phyloP scores from a whole-genome alignment of 2,888 invertebrate genomes.

The Cataglyphis albicans region DNA sequence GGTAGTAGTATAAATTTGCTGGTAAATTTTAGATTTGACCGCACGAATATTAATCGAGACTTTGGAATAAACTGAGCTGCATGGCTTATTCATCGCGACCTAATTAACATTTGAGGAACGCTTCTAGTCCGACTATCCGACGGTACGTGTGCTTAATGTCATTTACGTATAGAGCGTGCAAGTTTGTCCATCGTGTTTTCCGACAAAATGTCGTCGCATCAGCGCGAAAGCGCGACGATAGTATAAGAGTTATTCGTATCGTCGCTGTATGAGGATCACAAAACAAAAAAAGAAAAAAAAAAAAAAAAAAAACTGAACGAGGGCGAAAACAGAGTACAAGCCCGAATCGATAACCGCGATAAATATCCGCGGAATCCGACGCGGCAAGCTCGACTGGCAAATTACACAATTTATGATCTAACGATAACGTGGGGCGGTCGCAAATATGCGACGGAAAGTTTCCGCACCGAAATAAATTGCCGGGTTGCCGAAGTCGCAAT shows the following conservation, averaged over 20 bases:
- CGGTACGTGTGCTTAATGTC: constrained; percentile 22
- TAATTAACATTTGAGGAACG: constrained; percentile 38
- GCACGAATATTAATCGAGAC: constrained; percentile 25
- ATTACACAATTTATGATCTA: constrained; percentile 80
- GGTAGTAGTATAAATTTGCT: constrained; percentile 4
- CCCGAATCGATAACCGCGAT: constrained; percentile 78
- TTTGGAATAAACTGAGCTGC: constrained; percentile 3
- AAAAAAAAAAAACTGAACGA: constrained; percentile 30
- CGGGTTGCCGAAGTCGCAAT: constrained; percentile 75
- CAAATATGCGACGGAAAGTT: constrained; percentile 59
- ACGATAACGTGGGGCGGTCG: constrained; percentile 75
- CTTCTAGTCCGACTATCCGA: background rate
- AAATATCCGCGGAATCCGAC: constrained; percentile 73
- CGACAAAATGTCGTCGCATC: constrained; percentile 21
- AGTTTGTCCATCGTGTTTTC: constrained; percentile 4
- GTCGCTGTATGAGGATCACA: constrained; percentile 38
- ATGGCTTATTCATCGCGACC: constrained; percentile 33
- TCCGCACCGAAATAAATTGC: constrained; percentile 75
- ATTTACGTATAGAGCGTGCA: background rate
- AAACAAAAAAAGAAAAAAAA: constrained; percentile 28
- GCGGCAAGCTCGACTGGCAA: constrained; percentile 69
- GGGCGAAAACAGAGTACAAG: constrained; percentile 54
- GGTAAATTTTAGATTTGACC: constrained; percentile 35
- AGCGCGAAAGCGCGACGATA: constrained; percentile 2
- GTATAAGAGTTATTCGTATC: constrained; percentile 13